Evolutionary conservation across 2,113 vertebrate species (phyloP).

Genomic region (Bambusicola thoracicus): DNA sequence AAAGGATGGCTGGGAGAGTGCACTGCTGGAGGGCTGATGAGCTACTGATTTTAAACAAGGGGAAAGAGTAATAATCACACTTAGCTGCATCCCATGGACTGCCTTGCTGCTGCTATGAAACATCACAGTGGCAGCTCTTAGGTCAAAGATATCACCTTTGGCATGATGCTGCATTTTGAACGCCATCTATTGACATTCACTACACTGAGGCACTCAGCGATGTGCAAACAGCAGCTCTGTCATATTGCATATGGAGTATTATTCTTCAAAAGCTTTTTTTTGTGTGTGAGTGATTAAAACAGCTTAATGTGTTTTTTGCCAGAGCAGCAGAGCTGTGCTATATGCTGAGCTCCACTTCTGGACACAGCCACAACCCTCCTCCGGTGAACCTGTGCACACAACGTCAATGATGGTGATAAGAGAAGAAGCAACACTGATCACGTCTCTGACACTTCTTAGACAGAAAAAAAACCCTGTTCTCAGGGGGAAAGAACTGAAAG

Average conservation of each 20-base stretch:
- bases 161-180: not conserved
- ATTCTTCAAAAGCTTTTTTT: not conserved
- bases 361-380: not conserved
- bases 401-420: accelerated
- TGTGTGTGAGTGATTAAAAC: not conserved
- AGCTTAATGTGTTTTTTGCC: not conserved
- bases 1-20: not conserved
- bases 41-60: conserved; percentile 26
- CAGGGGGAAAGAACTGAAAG: not conserved
- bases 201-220: not conserved
- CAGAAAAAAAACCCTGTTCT: not conserved
- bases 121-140: not conserved
- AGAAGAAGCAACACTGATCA: not conserved
- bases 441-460: not conserved
- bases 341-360: not conserved
- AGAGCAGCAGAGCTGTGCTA: not conserved
- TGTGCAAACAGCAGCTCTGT: not conserved
- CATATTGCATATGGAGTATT: not conserved
- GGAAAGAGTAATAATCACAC: conserved; percentile 45
- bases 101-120: not conserved
- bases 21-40: not conserved
- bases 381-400: not conserved
- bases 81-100: not conserved
- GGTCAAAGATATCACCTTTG: conserved; percentile 15
- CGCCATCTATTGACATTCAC: not conserved